These are phyloP conservation scores for Rotaria macrura DNA, from an alignment of 2,888 invertebrate genomes.

Conservation along the genomic window DNA sequence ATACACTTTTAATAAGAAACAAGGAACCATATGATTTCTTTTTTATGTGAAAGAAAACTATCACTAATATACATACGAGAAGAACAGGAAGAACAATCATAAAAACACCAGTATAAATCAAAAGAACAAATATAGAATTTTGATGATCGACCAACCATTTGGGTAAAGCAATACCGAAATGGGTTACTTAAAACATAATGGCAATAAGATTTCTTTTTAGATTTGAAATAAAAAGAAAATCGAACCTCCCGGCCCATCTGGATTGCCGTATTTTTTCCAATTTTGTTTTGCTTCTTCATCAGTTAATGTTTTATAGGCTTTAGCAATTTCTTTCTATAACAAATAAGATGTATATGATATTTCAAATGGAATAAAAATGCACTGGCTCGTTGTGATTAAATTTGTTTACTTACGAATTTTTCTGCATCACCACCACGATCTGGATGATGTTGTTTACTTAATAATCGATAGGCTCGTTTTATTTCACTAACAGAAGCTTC, in stretches of 20 bases:
- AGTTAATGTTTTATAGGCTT: constrained; percentile 69
- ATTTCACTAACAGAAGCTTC: constrained; percentile 77
- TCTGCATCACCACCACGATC: constrained; percentile 53
- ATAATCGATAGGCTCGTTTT: constrained; percentile 83
- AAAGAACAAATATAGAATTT: constrained; percentile 88
- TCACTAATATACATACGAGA: constrained; percentile 48
- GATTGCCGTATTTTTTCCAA: constrained; percentile 98
- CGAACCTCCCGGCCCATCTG: constrained; percentile 80
- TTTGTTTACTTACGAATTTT: constrained; percentile 1
- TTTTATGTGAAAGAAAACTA: not conserved
- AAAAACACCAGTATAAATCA: constrained; percentile 84
- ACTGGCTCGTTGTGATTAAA: constrained; percentile 46
- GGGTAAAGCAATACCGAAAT: constrained; percentile 95
- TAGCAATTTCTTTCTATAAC: constrained; percentile 72
- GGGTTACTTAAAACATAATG: constrained; percentile 76
- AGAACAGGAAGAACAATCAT: constrained; percentile 79
- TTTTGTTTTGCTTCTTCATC: constrained; percentile 92
- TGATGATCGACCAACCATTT: constrained; percentile 99
- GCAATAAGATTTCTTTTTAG: too few species aligned
- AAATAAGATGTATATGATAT: constrained; percentile 68
- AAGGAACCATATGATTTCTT: too few species aligned
- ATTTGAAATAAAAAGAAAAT: not conserved
- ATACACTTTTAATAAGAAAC: constrained; percentile 57
- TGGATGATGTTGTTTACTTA: constrained; percentile 85
- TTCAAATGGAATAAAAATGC: constrained; percentile 71